These are phyloP conservation scores for Palloptera scutellata DNA, from an alignment of 2,888 invertebrate genomes.

Conservation along the genomic window DNA sequence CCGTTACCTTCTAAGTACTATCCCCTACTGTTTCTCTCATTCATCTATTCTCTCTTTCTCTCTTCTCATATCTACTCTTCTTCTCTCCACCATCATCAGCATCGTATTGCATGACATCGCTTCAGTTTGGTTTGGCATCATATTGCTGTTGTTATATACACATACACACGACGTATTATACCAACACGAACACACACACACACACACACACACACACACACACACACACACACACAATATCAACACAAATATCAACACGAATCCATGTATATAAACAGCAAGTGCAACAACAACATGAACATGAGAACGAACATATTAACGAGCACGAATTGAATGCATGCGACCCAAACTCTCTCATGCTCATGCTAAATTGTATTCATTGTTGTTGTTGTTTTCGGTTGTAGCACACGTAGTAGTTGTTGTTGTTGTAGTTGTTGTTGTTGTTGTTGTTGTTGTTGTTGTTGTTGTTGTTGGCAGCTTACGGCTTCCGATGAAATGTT, in stretches of 20 bases:
- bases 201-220: slow-evolving; percentile 5
- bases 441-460: slow-evolving; percentile 8
- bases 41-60: not conserved
- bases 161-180: slow-evolving; percentile 19
- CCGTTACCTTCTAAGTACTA: too few species aligned
- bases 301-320: not conserved
- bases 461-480: slow-evolving; percentile 24
- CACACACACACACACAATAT: slow-evolving; percentile 1
- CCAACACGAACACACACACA: slow-evolving; percentile 12
- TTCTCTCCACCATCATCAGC: not conserved
- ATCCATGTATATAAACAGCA: slow-evolving; percentile 22
- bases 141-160: slow-evolving; percentile 15
- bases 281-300: too few species aligned
- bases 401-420: slow-evolving; percentile 15
- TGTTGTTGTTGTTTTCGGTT: slow-evolving; percentile 24
- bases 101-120: slow-evolving; percentile 13
- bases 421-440: slow-evolving; percentile 16
- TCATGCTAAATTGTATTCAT: slow-evolving; percentile 26
- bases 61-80: not conserved
- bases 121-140: slow-evolving; percentile 17
- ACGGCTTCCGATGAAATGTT: slow-evolving; percentile 30
- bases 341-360: too few species aligned
- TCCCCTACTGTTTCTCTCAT: not conserved
- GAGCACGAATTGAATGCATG: not conserved
- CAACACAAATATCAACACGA: not conserved